Conservation (phyloP, 2,797 vertebrate species). For the Spatula clypeata region DNA sequence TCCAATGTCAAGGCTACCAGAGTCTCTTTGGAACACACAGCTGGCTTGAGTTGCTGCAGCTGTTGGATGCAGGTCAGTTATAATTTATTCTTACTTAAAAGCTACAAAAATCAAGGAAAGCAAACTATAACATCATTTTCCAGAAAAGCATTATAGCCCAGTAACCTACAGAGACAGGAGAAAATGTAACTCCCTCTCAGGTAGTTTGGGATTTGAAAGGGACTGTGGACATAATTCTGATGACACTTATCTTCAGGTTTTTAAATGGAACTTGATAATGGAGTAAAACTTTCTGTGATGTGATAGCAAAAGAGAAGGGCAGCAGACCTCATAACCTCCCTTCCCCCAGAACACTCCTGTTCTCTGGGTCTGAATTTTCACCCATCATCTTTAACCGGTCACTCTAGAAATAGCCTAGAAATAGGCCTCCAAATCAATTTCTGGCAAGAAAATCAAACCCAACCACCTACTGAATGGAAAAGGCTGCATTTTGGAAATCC, state of each 20-base stretch:
- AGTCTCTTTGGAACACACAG: background rate
- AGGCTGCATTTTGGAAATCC: background rate
- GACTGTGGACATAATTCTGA: background rate
- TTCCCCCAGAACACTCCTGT: background rate
- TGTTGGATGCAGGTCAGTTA: background rate
- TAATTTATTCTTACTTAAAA: background rate
- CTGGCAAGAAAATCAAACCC: background rate
- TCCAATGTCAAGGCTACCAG: background rate
- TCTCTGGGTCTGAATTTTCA: background rate
- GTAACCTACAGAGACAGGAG: background rate
- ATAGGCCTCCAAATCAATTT: background rate
- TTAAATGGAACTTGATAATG: background rate
- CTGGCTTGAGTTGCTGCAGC: background rate
- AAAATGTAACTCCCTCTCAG: background rate
- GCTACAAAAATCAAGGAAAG: background rate
- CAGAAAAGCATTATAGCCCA: background rate
- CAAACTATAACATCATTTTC: background rate
- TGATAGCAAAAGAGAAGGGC: background rate
- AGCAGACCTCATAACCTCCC: background rate
- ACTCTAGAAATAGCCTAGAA: background rate
- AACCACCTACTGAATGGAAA: background rate
- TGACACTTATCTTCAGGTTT: background rate
- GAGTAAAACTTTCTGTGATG: background rate
- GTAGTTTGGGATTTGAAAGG: conserved; percentile 27
- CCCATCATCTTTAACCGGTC: background rate